Evolutionary conservation across 1,140 invertebrate genomes (phyloP).

Genomic region (Dysdera silvatica): DNA sequence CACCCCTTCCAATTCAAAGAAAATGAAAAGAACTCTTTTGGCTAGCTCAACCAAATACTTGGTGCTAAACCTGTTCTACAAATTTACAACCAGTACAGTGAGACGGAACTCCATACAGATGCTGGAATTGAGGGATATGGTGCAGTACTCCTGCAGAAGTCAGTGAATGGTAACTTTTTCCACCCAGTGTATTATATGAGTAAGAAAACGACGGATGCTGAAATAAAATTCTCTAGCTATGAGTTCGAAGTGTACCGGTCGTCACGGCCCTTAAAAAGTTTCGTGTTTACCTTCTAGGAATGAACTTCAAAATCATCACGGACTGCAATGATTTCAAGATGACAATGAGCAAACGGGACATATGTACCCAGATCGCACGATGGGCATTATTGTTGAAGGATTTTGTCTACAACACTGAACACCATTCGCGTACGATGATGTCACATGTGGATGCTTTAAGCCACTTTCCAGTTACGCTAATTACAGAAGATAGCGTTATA

Average conservation of each 20-base stretch:
- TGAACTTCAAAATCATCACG: not conserved
- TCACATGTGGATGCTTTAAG: constrained; percentile 7
- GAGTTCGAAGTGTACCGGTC: constrained; percentile 4
- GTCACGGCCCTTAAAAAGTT: not conserved
- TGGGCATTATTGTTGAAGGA: not conserved
- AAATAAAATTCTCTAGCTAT: not conserved
- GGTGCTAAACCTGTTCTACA: constrained; percentile 33
- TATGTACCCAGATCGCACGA: not conserved
- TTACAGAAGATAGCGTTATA: not conserved
- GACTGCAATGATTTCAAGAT: not conserved
- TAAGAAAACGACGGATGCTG: not conserved
- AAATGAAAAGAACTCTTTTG: constrained; percentile 38
- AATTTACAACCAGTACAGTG: constrained; percentile 31
- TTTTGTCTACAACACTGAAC: constrained; percentile 8
- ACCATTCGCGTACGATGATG: not conserved
- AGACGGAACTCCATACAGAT: constrained; percentile 15
- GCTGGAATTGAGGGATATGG: constrained; percentile 47
- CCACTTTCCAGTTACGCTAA: not conserved
- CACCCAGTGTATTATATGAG: not conserved
- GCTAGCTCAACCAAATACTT: constrained; percentile 38
- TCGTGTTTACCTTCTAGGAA: not conserved
- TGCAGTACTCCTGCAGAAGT: constrained; percentile 46
- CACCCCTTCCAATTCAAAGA: constrained; percentile 38
- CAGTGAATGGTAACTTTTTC: constrained; percentile 25
- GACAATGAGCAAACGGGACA: not conserved